Conservation (phyloP, 2,888 invertebrate genomes). For the Temnothorax ravouxi region DNA sequence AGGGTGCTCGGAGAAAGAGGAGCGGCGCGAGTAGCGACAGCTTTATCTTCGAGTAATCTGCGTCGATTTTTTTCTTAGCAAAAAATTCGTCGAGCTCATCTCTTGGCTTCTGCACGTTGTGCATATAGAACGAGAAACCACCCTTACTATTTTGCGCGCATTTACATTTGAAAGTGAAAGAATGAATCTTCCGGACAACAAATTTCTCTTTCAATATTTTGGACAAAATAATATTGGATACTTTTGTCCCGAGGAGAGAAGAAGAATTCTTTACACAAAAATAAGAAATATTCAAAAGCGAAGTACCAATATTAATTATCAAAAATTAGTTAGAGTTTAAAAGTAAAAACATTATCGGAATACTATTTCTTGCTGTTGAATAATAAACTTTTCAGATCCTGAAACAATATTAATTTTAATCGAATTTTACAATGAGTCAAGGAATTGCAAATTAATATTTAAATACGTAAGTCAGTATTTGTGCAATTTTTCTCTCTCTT, state of each 20-base stretch:
- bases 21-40: not conserved
- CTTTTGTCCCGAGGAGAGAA: not conserved
- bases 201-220: not conserved
- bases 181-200: not conserved
- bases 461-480: constrained; percentile 9
- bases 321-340: not conserved
- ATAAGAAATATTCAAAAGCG: not conserved
- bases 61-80: constrained; percentile 30
- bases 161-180: not conserved
- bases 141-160: not conserved
- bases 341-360: not conserved
- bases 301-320: not conserved
- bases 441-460: constrained; percentile 5
- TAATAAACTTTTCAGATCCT: not conserved
- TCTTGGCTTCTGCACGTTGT: not conserved
- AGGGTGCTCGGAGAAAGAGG: constrained; percentile 28
- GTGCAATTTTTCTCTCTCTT: not conserved
- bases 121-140: too few relatives aligned
- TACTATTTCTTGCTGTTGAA: not conserved
- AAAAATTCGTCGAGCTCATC: not conserved
- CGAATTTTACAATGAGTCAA: not conserved
- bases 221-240: not conserved
- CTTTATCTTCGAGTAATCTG: constrained; percentile 27
- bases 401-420: not conserved
- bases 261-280: not conserved